Base-by-base conservation (phyloP, 2,888 invertebrate species). In the Campoletis raptor region DNA sequence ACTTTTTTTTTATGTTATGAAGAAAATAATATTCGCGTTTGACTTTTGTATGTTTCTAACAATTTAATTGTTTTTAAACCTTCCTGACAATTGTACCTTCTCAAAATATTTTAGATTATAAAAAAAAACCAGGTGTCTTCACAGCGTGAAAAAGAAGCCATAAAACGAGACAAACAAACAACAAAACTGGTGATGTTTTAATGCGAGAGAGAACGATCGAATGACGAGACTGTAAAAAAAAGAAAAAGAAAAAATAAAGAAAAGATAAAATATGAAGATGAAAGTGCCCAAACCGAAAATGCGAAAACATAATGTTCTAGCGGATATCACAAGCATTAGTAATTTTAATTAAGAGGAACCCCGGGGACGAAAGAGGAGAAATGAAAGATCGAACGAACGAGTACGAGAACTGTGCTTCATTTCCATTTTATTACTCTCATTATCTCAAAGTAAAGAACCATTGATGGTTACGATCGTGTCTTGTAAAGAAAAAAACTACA, bases 361-460 rank as follows among this genome's bases (percentile, higher is more conserved):
- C 61, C 61, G 30, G 76, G 82, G 61, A 76, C 3, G 69, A n/a
- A 74, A 64, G 70, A 84, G 81, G 73, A 79, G 74, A 70, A 79
- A 84, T 86, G 86, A 86, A 78, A 81, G 73, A 84, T 86, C 83
- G 86, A 78, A 69, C 77, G 81, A 77, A 78, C 82, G 76, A 85
- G 78, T 73, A 78, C 79, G 80, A 86, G 77, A 83, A 86, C 69
- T 70, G 77, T 86, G 77, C 82, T 85, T 78, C 15, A 21, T 70
- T 61, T 48, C 21, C n/a, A 7, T 45, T 77, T 52, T 12, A 61
- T 61, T 52, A 37, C 24, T 78, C 48, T 67, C 12, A 54, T 61
- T 48, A 61, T 18, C 7, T 45, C 45, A 82, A 73, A 45, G 54
- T 48, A 45, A 76, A 73, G 69, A 57, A 82, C 66, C 48, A 61